Evolutionary conservation across 2,888 invertebrate species (phyloP), one percentile per base, ranked within the genome.

Genomic region (Caenorhabditis sp.): DNA sequence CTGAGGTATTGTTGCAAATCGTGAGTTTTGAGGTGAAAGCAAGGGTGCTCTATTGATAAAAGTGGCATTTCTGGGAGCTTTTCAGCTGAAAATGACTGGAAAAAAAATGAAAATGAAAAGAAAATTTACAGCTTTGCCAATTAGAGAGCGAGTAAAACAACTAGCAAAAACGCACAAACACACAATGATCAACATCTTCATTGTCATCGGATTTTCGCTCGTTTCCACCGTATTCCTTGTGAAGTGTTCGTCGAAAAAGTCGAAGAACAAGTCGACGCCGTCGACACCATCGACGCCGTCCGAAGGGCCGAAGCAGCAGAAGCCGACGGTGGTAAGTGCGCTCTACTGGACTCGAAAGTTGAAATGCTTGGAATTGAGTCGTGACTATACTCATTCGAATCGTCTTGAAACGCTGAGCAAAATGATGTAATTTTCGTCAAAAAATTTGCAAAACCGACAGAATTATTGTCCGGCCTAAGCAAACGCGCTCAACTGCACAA

Each of bases 111-210:
- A 26, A 56, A 26, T 58, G 14, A 12, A 14, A 14, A 47, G 7
- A 26, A 12, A 14, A 26, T 19, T 54, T 54, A 0, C 41, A 61
- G 61, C 38, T 38, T 61, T 61, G 61, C 41, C 41, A 61, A 61
- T 41, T 38, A 61, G 61, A 61, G 35, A 61, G 61, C 41, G 14
- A 61, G 35, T 61, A 61, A 41, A 24, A 61, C 61, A 61, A 61
- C 35, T 41, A 38, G 41, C 19, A 61, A 41, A 35, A 31, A 31
- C 31, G 7, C 4, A 31, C 31, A 31, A 4, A 31, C 31, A 38
- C 14, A 54, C 61, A 61, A 61, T 61, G 61, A 61, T 61, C 35
- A 38, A 41, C 41, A 41, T 61, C 19, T 22, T 61, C 35, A 41
- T 38, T 61, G 61, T 22, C 41, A 61, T 61, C 41, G 61, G 41